A percentile compares a stretch with the other conserved stretches of the same genome.
Conservation (phyloP, 2,113 vertebrate species). For the Microtus montanus region DNA sequence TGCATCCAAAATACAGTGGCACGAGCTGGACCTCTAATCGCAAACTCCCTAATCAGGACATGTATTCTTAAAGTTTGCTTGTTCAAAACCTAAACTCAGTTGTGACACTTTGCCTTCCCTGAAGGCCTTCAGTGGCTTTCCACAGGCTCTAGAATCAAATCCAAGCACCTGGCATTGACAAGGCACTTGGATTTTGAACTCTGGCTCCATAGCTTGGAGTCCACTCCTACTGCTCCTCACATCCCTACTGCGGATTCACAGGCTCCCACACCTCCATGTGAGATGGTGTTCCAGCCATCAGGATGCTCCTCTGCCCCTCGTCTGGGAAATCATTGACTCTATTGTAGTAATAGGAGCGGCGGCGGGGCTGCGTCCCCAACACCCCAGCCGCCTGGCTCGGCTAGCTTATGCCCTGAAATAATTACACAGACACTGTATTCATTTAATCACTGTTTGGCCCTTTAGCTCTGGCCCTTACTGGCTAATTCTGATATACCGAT, state of each 20-base stretch:
- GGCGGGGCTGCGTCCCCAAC: no score
- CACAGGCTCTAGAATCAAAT: neutral
- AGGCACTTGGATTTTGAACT: neutral
- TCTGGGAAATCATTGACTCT: neutral
- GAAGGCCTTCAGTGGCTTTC: neutral
- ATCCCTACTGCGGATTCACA: neutral
- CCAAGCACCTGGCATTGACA: neutral
- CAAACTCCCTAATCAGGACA: neutral
- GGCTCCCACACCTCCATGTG: neutral
- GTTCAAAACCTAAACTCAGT: slow-evolving; percentile 6
- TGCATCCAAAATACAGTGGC: neutral
- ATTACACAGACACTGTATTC: no score
- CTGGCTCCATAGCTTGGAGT: neutral
- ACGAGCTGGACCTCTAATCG: neutral
- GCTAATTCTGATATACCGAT: no score
- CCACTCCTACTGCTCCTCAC: neutral
- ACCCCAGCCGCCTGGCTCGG: no score
- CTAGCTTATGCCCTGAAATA: no score
- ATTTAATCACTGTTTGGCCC: no score
- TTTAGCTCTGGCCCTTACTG: no score
- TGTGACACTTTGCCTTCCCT: neutral
- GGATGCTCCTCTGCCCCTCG: neutral
- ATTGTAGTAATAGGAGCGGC: no score
- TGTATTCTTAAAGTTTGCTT: neutral
- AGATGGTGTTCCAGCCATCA: neutral